These are phyloP conservation scores for Frankliniella intonsa DNA, from an alignment of 2,888 invertebrate species.

Conservation along the genomic window DNA sequence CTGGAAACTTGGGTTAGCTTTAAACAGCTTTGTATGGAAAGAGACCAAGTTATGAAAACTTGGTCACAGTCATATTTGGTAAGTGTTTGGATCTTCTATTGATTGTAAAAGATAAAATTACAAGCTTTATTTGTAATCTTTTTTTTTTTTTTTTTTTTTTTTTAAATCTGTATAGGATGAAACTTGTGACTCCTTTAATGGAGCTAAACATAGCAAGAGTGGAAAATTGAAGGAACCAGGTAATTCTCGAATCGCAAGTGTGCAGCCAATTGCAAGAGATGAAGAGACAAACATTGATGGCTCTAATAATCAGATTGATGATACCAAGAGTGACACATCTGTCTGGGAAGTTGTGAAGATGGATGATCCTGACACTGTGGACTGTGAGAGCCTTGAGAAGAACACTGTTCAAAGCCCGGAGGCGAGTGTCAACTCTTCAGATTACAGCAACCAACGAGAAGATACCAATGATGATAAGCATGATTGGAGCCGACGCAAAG, in stretches of 20 bases:
- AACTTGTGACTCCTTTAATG: neutral
- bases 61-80: conserved; percentile 2
- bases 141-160: neutral
- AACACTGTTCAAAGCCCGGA: neutral
- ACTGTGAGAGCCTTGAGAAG: neutral
- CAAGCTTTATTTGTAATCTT: neutral
- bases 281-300: neutral
- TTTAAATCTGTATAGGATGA: neutral
- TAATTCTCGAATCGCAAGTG: too few relatives aligned
- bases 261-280: too few relatives aligned
- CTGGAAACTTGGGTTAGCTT: conserved; percentile 13
- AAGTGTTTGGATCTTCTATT: neutral
- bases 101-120: neutral
- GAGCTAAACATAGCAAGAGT: neutral
- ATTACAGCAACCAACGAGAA: neutral
- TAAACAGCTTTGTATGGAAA: neutral
- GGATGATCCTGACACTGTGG: neutral
- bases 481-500: neutral
- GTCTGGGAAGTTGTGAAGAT: conserved; percentile 2
- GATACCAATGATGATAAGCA: neutral
- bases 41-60: conserved; percentile 13
- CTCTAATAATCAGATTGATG: neutral
- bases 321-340: neutral
- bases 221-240: too few relatives aligned
- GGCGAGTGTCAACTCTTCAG: neutral